These are phyloP conservation scores for Ceyx erithaca DNA, from an alignment of 2,797 vertebrate species.

Conservation along the genomic window DNA sequence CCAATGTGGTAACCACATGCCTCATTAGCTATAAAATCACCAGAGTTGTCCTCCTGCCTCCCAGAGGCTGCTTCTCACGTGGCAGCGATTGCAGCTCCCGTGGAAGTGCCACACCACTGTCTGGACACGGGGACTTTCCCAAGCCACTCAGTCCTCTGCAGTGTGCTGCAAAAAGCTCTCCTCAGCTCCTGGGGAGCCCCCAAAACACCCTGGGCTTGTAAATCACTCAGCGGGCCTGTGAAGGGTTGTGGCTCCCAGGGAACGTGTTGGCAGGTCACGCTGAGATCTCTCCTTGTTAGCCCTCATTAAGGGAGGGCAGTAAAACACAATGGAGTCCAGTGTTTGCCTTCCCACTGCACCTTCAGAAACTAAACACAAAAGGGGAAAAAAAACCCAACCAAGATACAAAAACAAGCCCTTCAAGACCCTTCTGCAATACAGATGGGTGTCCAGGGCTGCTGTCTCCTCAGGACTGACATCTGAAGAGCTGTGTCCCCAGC, in stretches of 20 bases:
- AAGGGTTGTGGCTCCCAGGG: background rate
- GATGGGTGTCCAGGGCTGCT: background rate
- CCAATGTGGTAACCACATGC: conserved; percentile 59
- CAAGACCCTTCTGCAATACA: background rate
- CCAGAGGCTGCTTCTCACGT: background rate
- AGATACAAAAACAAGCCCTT: background rate
- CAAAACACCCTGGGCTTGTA: background rate
- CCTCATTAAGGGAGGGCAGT: background rate
- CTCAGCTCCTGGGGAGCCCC: background rate
- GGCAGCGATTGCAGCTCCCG: background rate
- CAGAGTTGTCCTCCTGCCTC: background rate
- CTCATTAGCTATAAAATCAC: conserved; percentile 14
- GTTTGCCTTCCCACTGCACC: background rate
- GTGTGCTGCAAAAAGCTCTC: background rate
- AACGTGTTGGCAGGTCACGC: background rate
- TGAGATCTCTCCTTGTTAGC: background rate
- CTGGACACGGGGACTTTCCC: background rate
- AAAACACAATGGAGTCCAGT: background rate
- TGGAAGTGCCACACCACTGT: background rate
- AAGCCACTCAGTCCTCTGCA: background rate
- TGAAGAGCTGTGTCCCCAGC: background rate
- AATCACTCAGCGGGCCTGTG: background rate
- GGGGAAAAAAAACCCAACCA: background rate
- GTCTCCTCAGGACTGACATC: background rate
- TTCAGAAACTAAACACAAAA: background rate